These are phyloP conservation scores for Pachycephus smyrnensis DNA, from an alignment of 2,888 invertebrate genomes.

Conservation along the genomic window DNA sequence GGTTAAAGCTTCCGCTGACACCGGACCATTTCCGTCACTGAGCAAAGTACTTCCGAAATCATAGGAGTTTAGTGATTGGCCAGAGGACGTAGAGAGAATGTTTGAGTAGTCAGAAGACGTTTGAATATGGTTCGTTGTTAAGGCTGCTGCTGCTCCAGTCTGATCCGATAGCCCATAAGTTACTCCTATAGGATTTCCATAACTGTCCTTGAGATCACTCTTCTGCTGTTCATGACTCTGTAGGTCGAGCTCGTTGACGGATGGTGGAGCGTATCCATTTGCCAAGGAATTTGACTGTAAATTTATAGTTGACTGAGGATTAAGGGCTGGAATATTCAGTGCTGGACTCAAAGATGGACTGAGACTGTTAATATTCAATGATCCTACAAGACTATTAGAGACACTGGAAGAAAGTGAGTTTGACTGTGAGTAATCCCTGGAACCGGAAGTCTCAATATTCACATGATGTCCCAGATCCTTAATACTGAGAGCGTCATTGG, in stretches of 20 bases:
- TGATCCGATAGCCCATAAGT: conserved; percentile 14
- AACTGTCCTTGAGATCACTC: conserved; percentile 56
- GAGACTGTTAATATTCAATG: neutral
- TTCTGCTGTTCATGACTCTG: conserved; percentile 48
- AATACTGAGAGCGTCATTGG: conserved; percentile 24
- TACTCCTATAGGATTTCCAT: conserved; percentile 53
- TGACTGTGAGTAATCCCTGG: conserved; percentile 24
- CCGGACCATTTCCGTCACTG: conserved; percentile 30
- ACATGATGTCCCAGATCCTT: neutral
- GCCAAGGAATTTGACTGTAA: conserved; percentile 12
- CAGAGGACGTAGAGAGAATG: conserved; percentile 7
- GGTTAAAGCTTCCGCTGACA: conserved; percentile 48
- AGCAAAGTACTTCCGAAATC: neutral
- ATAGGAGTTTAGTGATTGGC: neutral
- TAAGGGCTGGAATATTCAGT: neutral
- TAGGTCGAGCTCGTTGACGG: conserved; percentile 52
- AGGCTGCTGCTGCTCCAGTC: conserved; percentile 21
- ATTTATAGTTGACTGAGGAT: conserved; percentile 1
- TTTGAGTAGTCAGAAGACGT: conserved; percentile 18
- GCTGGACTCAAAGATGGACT: neutral
- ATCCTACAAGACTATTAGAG: conserved; percentile 6
- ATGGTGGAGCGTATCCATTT: conserved; percentile 13
- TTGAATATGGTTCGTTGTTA: conserved; percentile 30
- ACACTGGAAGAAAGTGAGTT: conserved; percentile 16
- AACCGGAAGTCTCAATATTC: conserved; percentile 5